Conservation (phyloP, 2,113 vertebrate species). For the Cyanoderma ruficeps region DNA sequence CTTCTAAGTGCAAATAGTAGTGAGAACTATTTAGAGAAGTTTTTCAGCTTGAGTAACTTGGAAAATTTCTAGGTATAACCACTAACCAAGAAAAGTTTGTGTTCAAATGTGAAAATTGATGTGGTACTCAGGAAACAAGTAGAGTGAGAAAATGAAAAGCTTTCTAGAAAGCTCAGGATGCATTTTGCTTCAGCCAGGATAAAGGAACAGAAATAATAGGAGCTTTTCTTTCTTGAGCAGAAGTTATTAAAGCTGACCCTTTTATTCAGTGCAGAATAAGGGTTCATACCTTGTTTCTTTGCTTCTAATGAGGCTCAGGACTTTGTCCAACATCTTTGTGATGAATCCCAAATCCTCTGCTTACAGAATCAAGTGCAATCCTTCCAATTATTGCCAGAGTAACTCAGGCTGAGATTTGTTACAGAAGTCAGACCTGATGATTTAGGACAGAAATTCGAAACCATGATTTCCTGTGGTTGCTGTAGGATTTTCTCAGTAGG, state of each 20-base stretch:
- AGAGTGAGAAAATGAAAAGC: background rate
- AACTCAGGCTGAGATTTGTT: background rate
- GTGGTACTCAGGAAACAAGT: background rate
- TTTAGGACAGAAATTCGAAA: background rate
- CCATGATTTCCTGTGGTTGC: background rate
- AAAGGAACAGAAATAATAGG: background rate
- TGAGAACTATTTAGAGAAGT: background rate
- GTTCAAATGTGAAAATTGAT: background rate
- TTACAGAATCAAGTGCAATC: background rate
- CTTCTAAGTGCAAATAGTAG: background rate
- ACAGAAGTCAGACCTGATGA: background rate
- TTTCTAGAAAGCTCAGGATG: background rate
- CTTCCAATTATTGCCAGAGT: background rate
- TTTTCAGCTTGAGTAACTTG: background rate
- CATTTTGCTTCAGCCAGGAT: background rate
- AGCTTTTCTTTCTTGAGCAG: background rate
- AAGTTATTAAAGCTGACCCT: background rate
- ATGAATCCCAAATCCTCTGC: background rate
- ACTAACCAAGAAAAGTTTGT: background rate
- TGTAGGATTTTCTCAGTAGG: background rate
- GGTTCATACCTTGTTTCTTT: background rate
- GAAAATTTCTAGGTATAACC: background rate
- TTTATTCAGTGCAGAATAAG: background rate
- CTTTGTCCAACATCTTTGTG: background rate
- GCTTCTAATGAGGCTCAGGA: background rate